A percentile compares a stretch with the other conserved stretches of the same genome.
phyloP scores from a whole-genome alignment of 2,113 vertebrate species.

The Psettodes erumei region DNA sequence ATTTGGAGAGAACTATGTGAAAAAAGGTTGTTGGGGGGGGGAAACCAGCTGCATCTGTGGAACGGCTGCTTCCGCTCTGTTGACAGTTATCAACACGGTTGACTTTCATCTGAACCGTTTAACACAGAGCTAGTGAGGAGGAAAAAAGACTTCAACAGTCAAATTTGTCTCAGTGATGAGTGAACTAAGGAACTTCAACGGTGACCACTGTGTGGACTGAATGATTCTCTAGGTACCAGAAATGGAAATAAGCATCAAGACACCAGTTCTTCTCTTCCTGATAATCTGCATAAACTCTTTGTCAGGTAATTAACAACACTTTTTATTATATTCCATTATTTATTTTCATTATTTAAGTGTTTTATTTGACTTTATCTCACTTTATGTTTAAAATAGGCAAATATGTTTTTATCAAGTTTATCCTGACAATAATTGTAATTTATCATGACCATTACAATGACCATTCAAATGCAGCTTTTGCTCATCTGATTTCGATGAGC shows the following conservation, averaged over 20 bases:
- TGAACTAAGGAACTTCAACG: not conserved
- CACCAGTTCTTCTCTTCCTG: constrained; percentile 25
- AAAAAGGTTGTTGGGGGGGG: not conserved
- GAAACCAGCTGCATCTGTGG: not conserved
- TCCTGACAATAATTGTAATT: not conserved
- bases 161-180: not conserved
- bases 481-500: too few species aligned
- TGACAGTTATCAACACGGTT: not conserved
- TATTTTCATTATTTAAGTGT: not conserved
- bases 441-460: too few species aligned
- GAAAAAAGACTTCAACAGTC: not conserved
- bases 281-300: constrained; percentile 31
- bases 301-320: constrained; percentile 67
- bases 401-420: not conserved
- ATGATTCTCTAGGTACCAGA: not conserved
- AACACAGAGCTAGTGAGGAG: not conserved
- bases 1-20: not conserved
- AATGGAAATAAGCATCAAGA: constrained; percentile 43
- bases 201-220: not conserved
- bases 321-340: not conserved
- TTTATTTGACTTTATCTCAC: not conserved
- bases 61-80: not conserved
- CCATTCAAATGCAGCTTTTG: too few species aligned
- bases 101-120: not conserved
- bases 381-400: not conserved